These are phyloP conservation scores for Podilymbus podiceps DNA, from an alignment of 2,113 vertebrate genomes.

Conservation along the genomic window DNA sequence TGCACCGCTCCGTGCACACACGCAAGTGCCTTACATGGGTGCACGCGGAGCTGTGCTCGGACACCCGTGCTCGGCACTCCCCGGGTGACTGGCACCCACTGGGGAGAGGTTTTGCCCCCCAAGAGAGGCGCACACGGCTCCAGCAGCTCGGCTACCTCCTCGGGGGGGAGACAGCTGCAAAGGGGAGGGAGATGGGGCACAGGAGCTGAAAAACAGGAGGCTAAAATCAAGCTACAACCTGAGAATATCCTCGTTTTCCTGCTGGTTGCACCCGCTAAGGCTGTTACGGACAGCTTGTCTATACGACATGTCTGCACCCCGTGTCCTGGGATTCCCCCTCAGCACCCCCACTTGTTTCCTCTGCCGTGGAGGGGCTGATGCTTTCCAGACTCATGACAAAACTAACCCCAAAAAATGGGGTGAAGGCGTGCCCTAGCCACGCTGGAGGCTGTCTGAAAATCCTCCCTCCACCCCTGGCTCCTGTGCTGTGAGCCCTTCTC, in stretches of 20 bases:
- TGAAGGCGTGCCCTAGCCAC: accelerated
- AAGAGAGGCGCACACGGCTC: accelerated
- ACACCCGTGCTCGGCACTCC: accelerated
- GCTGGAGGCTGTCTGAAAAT: background rate
- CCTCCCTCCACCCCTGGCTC: background rate
- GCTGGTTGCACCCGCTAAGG: background rate
- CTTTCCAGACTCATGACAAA: background rate
- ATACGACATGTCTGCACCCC: background rate
- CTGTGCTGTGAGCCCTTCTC: background rate
- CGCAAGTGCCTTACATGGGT: accelerated
- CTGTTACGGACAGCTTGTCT: accelerated
- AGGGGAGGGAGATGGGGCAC: background rate
- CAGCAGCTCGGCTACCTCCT: background rate
- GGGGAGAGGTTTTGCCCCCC: background rate
- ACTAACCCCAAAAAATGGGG: background rate
- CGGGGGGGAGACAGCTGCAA: too few species aligned
- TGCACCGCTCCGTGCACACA: accelerated
- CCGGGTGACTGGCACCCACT: accelerated
- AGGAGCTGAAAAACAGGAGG: background rate
- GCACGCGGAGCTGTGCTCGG: accelerated
- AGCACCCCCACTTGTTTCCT: background rate
- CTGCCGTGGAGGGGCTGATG: background rate
- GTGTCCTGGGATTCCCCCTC: background rate
- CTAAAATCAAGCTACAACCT: background rate
- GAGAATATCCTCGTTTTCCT: background rate